These are phyloP conservation scores for Platysternon megacephalum DNA, from an alignment of 2,113 vertebrate species.

Conservation along the genomic window DNA sequence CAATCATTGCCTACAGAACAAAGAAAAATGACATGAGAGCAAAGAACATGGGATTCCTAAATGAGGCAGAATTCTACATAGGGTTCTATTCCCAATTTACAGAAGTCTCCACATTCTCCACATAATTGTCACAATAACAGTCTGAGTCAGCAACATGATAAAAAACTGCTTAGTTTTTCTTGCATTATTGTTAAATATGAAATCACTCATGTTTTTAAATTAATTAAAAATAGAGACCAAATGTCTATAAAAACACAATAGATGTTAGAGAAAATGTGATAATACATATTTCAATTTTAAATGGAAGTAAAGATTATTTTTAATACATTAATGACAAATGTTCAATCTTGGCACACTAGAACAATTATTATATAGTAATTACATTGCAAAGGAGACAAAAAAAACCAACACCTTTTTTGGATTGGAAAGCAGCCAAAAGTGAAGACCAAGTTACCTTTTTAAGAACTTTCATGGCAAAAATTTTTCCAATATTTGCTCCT, in stretches of 20 bases:
- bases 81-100: background rate
- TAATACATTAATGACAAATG: background rate
- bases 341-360: background rate
- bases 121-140: background rate
- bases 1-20: conserved; percentile 93
- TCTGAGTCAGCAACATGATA: background rate
- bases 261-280: background rate
- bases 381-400: background rate
- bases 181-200: background rate
- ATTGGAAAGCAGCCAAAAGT: rapidly evolving
- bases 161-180: background rate
- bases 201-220: background rate
- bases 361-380: background rate
- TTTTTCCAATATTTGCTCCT: conserved; percentile 92
- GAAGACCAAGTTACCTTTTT: conserved; percentile 89
- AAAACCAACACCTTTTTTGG: background rate
- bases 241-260: background rate
- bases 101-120: background rate
- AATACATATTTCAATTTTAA: background rate
- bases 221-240: background rate
- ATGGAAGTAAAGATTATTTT: background rate
- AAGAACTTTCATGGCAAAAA: conserved; percentile 99
- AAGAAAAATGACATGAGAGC: conserved; percentile 63
- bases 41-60: conserved; percentile 16
- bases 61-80: background rate